phyloP scores from a whole-genome alignment of 2,113 vertebrate genomes.

The Anguilla japonica region DNA sequence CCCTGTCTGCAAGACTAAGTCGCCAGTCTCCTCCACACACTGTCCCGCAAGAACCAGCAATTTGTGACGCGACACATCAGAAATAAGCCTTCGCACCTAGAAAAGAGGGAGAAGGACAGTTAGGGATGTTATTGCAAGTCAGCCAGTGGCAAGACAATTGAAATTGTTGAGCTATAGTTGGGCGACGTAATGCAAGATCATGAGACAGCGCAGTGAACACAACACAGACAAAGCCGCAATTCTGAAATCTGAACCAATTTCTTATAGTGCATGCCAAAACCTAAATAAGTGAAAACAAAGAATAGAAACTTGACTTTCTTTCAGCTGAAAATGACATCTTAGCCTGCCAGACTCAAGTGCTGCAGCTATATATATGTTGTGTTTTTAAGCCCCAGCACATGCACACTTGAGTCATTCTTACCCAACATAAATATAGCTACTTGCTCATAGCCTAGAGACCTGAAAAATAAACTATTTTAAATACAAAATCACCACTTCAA shows the following conservation, averaged over 20 bases:
- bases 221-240: not conserved
- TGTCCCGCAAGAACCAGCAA: slow-evolving; percentile 86
- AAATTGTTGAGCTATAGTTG: not conserved
- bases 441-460: not conserved
- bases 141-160: not conserved
- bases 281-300: not conserved
- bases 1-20: slow-evolving; percentile 84
- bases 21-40: slow-evolving; percentile 80
- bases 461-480: not conserved
- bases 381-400: not conserved
- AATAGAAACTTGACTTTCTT: not conserved
- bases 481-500: not conserved
- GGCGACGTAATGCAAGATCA: not conserved
- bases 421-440: not conserved
- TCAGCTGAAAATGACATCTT: not conserved
- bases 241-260: not conserved
- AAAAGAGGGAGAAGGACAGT: not conserved
- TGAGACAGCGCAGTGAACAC: not conserved
- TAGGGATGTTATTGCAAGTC: not conserved
- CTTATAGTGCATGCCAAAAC: not conserved
- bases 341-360: not conserved
- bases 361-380: not conserved
- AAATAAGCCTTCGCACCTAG: slow-evolving; percentile 83
- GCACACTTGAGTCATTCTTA: not conserved
- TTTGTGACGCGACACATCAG: slow-evolving; percentile 79